Evolutionary conservation across 2,797 vertebrate species (phyloP).

Genomic region (Echeneis naucrates): DNA sequence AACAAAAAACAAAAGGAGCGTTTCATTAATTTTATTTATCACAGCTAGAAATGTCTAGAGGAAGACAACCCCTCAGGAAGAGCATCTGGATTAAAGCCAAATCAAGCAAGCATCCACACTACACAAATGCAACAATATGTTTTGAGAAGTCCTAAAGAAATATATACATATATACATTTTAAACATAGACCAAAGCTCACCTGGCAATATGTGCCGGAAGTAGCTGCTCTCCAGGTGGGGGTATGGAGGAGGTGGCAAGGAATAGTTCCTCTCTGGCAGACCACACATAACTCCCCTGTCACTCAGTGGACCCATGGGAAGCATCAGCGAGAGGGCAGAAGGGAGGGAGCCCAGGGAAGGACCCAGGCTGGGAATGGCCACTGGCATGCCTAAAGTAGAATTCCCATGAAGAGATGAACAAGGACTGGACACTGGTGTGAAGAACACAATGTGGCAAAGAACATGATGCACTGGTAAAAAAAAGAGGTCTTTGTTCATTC

Average conservation of each 20-base stretch:
- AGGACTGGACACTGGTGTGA: background rate
- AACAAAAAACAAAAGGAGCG: background rate
- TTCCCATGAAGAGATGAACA: background rate
- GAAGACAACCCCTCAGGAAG: background rate
- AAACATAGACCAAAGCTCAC: conserved; percentile 72
- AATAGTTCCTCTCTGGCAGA: conserved; percentile 96
- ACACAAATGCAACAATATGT: background rate
- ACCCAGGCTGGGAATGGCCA: conserved; percentile 96
- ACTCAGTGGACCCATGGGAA: conserved; percentile 95
- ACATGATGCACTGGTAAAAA: background rate
- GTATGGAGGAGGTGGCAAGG: conserved; percentile 96
- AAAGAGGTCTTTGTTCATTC: background rate
- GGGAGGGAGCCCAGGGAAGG: conserved; percentile 95
- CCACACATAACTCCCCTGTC: conserved; percentile 99
- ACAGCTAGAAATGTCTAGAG: background rate
- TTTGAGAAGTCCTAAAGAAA: background rate
- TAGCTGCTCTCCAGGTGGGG: conserved; percentile 99
- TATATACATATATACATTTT: background rate
- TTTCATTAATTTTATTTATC: background rate
- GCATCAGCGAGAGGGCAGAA: conserved; percentile 97
- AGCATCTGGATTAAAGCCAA: background rate
- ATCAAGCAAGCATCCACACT: background rate
- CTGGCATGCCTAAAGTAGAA: conserved; percentile 89
- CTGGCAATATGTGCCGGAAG: conserved; percentile 97
- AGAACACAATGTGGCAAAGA: background rate